Base-by-base conservation (phyloP, 2,888 invertebrate genomes). In the Choristoneura rosaceana region DNA sequence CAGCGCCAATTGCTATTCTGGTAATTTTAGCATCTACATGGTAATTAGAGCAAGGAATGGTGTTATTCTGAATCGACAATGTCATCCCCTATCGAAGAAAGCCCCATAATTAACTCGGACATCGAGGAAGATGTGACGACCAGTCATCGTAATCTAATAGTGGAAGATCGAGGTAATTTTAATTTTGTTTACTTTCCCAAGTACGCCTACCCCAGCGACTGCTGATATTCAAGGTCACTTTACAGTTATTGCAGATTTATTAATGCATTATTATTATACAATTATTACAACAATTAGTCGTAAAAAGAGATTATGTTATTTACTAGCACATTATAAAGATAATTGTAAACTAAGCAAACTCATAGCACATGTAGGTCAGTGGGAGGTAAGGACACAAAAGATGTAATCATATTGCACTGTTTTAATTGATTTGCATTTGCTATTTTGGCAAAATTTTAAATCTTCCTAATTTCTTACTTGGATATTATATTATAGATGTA, bases 51-150 rank as follows among this genome's bases (percentile, higher is more conserved):
- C 73, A 69, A 69, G 75, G 74, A 68, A 77, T 77, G 74, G 50
- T 73, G 64, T 45, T 68, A 38, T 50, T 52, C 41, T 76, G 68
- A 83, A 81, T 81, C 79, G 84, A 86, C 77, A 74, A 89, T 90
- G 93, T 87, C 92, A 77, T 86, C 86, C 73, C 81, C 87, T 74
- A 79, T 81, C 74, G 93, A 94, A 86, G 93, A 94, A 81, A 91
- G 87, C 82, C 90, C 92, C 73, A 91, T 92, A 76, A 87, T 93
- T 77, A 92, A 93, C 81, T 85, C 90, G 60, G 92, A 94, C 77
- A 91, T 93, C 74, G 91, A 91, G 80, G 77, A 93, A 79, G 91
- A 93, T 86, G 86, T 91, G 80, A 91, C 90, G 12, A 87, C 87
- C 77, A 90, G 89, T 79, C 85, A 77, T 69, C 85, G 90, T 74